A percentile compares a stretch with the other conserved stretches of the same genome.
These are phyloP conservation scores for Nomia melanderi DNA, from an alignment of 1,140 invertebrate genomes.

Conservation along the genomic window DNA sequence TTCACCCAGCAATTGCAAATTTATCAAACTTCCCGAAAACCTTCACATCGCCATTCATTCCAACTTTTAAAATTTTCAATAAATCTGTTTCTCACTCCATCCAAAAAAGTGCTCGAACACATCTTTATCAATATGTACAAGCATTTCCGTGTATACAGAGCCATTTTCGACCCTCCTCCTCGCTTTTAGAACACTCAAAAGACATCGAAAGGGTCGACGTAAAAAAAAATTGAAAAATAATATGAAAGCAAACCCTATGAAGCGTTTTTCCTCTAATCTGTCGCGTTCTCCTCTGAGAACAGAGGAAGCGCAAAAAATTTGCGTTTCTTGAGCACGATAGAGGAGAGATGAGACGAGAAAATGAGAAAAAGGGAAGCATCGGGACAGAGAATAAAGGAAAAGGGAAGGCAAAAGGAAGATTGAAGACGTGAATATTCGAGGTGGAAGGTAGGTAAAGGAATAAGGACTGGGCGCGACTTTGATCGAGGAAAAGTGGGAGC, in stretches of 20 bases:
- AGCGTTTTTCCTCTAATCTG: conserved; percentile 5
- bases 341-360: too few relatives aligned
- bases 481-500: conserved; percentile 65
- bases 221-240: not conserved
- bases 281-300: not conserved
- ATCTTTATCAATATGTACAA: not conserved
- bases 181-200: not conserved
- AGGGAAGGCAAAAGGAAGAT: conserved; percentile 29
- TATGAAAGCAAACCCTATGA: not conserved
- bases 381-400: conserved; percentile 45
- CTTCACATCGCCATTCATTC: not conserved
- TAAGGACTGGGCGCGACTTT: conserved; percentile 59
- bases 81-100: not conserved
- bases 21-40: not conserved
- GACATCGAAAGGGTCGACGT: not conserved
- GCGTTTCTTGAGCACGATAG: conserved; percentile 6
- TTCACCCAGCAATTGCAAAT: not conserved
- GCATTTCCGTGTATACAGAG: not conserved
- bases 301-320: conserved; percentile 15
- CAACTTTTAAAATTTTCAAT: not conserved
- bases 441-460: conserved; percentile 36
- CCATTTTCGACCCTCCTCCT: not conserved
- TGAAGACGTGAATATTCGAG: conserved; percentile 25
- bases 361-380: too few relatives aligned
- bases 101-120: not conserved